Conservation (phyloP, 2,113 vertebrate species). For the Gasterosteus aculeatus region DNA sequence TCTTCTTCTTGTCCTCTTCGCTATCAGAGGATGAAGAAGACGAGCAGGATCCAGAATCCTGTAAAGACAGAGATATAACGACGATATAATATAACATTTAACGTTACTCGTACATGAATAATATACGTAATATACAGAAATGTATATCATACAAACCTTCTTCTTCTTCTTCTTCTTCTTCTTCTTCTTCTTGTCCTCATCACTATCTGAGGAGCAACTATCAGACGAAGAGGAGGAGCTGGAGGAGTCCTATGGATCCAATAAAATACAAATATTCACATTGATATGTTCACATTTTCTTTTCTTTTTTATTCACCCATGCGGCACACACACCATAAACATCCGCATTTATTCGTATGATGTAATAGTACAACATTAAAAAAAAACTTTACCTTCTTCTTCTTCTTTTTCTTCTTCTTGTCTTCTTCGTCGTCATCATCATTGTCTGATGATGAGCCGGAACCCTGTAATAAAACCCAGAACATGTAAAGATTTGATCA, state of each 20-base stretch:
- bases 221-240: constrained; percentile 56
- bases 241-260: constrained; percentile 41
- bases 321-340: not conserved
- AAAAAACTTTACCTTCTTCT: constrained; percentile 53
- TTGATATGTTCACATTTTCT: not conserved
- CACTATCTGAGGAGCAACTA: constrained; percentile 54
- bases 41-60: not conserved
- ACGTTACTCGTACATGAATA: not conserved
- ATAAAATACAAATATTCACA: constrained; percentile 14
- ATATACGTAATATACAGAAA: not conserved
- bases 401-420: constrained; percentile 60
- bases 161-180: constrained; percentile 46
- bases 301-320: not conserved
- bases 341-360: not conserved
- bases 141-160: not conserved
- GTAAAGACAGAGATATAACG: not conserved
- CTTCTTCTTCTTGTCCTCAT: constrained; percentile 36
- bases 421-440: constrained; percentile 55
- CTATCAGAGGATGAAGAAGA: constrained; percentile 15
- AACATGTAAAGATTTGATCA: not conserved
- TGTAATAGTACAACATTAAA: no score
- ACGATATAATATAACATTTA: not conserved
- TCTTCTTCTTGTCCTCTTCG: constrained; percentile 19
- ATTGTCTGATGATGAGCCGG: constrained; percentile 43
- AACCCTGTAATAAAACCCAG: constrained; percentile 40